phyloP scores from a whole-genome alignment of 2,797 vertebrate species.

The Hyperoplus lanceolatus region DNA sequence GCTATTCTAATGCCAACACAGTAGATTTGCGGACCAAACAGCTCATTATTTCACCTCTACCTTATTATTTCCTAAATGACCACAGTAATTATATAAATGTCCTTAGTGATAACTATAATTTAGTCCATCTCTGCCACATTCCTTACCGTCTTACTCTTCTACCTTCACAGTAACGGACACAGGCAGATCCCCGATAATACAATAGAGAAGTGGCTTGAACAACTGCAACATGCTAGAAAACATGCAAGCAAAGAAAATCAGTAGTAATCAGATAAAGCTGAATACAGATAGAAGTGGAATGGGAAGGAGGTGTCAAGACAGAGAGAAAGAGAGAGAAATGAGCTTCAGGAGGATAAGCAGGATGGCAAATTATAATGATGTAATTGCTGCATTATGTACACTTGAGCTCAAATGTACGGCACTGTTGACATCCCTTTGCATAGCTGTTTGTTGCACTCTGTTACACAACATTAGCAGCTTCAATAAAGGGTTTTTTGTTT shows the following conservation, averaged over 20 bases:
- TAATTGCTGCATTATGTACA: slow-evolving; percentile 28
- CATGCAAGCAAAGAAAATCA: background rate
- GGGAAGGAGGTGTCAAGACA: background rate
- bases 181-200: slow-evolving; percentile 12
- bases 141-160: slow-evolving; percentile 5
- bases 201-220: slow-evolving; percentile 2
- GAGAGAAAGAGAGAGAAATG: background rate
- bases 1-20: background rate
- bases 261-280: background rate
- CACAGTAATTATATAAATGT: no score
- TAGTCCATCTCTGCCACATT: background rate
- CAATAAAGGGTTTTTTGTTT: background rate
- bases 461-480: slow-evolving; percentile 11
- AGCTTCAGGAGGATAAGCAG: slow-evolving; percentile 8
- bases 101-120: background rate
- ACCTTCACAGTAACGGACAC: background rate
- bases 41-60: background rate
- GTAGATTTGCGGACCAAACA: background rate
- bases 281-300: background rate
- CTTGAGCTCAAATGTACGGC: slow-evolving; percentile 19
- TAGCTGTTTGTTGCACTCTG: slow-evolving; percentile 21
- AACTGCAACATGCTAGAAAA: background rate
- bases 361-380: slow-evolving; percentile 24
- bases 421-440: slow-evolving; percentile 5
- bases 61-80: background rate